Conservation (phyloP, 2,888 invertebrate genomes). For the Dioctria linearis region DNA sequence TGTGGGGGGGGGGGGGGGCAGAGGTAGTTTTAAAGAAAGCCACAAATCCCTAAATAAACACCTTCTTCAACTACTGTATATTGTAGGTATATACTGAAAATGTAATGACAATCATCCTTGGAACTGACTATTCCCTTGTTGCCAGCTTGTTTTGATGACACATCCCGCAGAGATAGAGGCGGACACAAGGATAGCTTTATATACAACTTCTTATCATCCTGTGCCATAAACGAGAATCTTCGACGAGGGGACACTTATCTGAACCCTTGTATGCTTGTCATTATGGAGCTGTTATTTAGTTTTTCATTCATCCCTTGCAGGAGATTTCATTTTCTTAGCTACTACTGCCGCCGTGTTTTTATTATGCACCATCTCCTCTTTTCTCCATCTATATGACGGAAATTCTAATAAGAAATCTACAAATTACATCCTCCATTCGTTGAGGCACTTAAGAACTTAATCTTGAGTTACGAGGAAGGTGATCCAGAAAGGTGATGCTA, state of each 20-base stretch:
- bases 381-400: not conserved
- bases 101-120: conserved; percentile 36
- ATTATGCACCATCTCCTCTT: not conserved
- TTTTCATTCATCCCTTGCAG: conserved; percentile 1
- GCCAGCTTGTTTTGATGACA: not conserved
- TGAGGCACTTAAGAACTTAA: not conserved
- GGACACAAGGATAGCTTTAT: not conserved
- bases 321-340: not conserved
- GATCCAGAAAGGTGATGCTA: not conserved
- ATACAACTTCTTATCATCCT: conserved; percentile 13
- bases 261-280: conserved; percentile 27
- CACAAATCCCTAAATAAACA: conserved; percentile 45
- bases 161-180: not conserved
- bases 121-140: conserved; percentile 26
- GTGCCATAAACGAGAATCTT: conserved; percentile 30
- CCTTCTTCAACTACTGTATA: not conserved
- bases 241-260: conserved; percentile 44
- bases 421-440: conserved; percentile 1
- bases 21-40: conserved; percentile 19
- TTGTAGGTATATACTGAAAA: not conserved
- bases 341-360: not conserved
- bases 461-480: not conserved
- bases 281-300: conserved; percentile 28
- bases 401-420: not conserved
- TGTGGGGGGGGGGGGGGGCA: not conserved